A percentile compares a stretch with the other conserved stretches of the same genome.
Conservation (phyloP, 2,113 vertebrate genomes). For the Abramis brama region DNA sequence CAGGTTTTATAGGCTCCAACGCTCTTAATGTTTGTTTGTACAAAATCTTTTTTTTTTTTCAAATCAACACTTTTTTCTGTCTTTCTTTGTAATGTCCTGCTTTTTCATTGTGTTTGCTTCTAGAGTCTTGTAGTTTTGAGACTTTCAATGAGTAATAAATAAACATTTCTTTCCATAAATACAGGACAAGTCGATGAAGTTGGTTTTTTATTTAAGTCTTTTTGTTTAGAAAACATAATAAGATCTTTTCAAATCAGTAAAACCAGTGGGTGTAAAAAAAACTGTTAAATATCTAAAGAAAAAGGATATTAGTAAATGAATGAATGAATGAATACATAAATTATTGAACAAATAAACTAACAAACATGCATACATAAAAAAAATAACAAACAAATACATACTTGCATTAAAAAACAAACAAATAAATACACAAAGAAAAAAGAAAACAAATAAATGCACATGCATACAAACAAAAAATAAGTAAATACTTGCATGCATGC, state of each 20-base stretch:
- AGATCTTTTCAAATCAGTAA: not conserved
- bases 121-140: not conserved
- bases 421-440: no score
- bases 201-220: not conserved
- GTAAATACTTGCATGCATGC: no score
- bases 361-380: no score
- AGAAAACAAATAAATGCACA: no score
- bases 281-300: no score
- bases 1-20: constrained; percentile 44
- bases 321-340: no score
- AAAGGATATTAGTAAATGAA: no score
- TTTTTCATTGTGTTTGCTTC: constrained; percentile 27
- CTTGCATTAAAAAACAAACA: no score
- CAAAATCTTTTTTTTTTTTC: constrained; percentile 33
- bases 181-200: not conserved
- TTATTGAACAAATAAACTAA: no score
- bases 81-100: not conserved
- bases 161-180: constrained; percentile 16
- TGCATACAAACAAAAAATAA: no score
- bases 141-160: constrained; percentile 1
- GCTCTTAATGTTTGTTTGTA: not conserved
- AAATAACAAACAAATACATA: no score
- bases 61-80: constrained; percentile 61
- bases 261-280: no score
- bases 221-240: not conserved